A percentile compares a stretch with the other conserved stretches of the same genome.
phyloP scores from a whole-genome alignment of 2,113 vertebrate species.

The Mesembrinibis cayennensis region DNA sequence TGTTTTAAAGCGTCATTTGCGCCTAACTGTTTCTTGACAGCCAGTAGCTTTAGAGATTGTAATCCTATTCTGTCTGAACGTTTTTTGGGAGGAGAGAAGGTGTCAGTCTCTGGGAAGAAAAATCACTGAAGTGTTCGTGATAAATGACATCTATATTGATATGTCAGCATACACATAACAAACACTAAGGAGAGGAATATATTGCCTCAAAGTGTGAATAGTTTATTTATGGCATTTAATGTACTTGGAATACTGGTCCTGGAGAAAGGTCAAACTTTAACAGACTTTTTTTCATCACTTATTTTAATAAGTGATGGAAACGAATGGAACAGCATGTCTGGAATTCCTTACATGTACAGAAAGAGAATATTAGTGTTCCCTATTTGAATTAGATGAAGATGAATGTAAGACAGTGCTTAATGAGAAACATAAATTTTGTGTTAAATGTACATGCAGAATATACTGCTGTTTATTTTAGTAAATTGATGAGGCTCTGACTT shows the following conservation, averaged over 20 bases:
- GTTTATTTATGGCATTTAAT: neutral
- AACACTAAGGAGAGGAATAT: neutral
- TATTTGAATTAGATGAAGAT: neutral
- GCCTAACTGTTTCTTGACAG: neutral
- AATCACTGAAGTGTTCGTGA: neutral
- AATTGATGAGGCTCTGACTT: neutral
- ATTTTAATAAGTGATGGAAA: neutral
- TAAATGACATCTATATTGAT: neutral
- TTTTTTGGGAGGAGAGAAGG: neutral
- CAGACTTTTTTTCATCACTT: neutral
- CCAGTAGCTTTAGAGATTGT: neutral
- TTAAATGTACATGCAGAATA: neutral
- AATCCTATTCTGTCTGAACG: neutral
- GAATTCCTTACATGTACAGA: neutral
- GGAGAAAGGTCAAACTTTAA: neutral
- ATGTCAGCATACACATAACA: neutral
- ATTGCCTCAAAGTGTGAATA: neutral
- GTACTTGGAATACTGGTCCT: neutral
- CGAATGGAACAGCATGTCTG: neutral
- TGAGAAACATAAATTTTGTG: neutral
- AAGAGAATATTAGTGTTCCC: neutral
- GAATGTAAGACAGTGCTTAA: neutral
- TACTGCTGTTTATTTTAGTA: neutral
- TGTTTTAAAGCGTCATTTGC: neutral
- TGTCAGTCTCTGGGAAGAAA: neutral